A percentile compares a stretch with the other conserved stretches of the same genome.
Conservation (phyloP, 2,888 invertebrate species). For the Noctua janthe region DNA sequence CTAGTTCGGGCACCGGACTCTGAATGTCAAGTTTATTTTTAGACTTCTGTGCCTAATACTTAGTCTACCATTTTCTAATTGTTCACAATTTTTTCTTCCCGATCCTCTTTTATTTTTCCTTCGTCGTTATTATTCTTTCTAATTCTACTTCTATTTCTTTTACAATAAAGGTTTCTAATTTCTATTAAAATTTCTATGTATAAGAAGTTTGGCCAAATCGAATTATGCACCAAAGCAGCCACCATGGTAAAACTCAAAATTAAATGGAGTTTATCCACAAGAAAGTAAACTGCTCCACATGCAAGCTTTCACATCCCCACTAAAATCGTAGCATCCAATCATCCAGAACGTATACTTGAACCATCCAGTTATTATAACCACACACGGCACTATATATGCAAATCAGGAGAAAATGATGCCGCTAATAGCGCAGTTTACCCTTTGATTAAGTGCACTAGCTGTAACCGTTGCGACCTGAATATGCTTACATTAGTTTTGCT, state of each 20-base stretch:
- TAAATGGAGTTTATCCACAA: conserved; percentile 1
- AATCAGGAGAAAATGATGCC: conserved; percentile 81
- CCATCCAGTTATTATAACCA: conserved; percentile 65
- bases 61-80: background rate
- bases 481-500: conserved; percentile 60
- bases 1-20: background rate
- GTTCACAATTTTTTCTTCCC: background rate
- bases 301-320: conserved; percentile 54
- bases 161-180: background rate
- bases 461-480: conserved; percentile 59
- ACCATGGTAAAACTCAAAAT: conserved; percentile 31
- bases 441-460: conserved; percentile 73
- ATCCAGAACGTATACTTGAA: conserved; percentile 60
- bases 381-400: conserved; percentile 75
- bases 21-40: background rate
- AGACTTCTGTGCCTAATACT: background rate
- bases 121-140: background rate
- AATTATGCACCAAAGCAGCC: background rate
- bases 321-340: conserved; percentile 52
- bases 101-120: background rate
- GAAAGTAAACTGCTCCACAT: conserved; percentile 44
- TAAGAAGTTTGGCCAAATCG: background rate
- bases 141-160: background rate
- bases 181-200: background rate
- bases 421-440: conserved; percentile 73